Base-by-base conservation (phyloP, 2,113 vertebrate species). In the Globicephala melas region DNA sequence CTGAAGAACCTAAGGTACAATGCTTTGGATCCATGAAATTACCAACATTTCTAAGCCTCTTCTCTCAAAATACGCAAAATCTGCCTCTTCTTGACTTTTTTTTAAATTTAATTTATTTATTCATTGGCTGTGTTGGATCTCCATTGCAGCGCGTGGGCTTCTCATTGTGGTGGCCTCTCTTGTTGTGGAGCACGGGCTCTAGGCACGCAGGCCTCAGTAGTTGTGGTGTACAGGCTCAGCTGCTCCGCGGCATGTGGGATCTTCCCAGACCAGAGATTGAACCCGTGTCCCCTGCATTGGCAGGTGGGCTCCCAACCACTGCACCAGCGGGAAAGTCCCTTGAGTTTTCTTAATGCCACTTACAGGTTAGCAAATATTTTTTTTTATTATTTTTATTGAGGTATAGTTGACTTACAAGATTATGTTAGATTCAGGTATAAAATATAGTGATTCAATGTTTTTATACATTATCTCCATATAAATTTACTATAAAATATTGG, bases 141-240 rank as follows among this genome's bases (percentile, higher is more conserved):
- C 50, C 50, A 53, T 17, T 53, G 14, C 3, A 1, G 15, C 5
- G 0, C 0, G 1, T 1, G 15, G 50, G 15, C 50, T 53, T 53
- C 15, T 53, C 50, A 53, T 53, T 53, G 50, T 53, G 50, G 50
- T 17, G 14, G 50, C 50, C 50, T 53, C 15, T 53, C 15, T 53
- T 53, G 50, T 17, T 53, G 50, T 0, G 1, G 5, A 53, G 14
- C 15, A 53, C 0, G 0, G 50, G 15, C 15, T 53, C 1, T 53
- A 53, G 50, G 5, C 50, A 53, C 15, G 15, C 15, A 53, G 50
- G 15, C 14, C 50, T 17, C 50, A 53, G 50, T 53, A 53, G 15
- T 53, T 53, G 5, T 53, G 50, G 15, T 53, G 50, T 53, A 53
- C 0, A 5, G 50, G 50, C 15, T 53, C 50, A 53, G 50, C 50